Percentiles rank a stretch among this genome's conserved stretches.
Evolutionary conservation across 1,140 invertebrate genomes (phyloP).

Genomic region (Bombus confusus): DNA sequence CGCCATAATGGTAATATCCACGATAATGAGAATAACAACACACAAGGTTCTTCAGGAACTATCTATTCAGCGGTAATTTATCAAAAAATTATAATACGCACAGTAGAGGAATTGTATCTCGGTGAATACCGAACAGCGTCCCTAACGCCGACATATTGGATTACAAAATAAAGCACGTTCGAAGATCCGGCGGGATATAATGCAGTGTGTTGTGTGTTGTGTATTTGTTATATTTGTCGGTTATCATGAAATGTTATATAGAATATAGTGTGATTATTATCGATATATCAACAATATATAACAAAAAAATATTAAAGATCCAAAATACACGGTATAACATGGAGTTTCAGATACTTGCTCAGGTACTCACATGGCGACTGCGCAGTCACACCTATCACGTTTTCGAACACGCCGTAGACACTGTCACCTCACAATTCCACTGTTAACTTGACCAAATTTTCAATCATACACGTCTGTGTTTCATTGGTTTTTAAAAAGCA

Average conservation of each 20-base stretch:
- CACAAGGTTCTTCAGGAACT: slow-evolving; percentile 55
- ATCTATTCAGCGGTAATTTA: background rate
- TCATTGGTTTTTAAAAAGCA: background rate
- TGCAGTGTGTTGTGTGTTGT: slow-evolving; percentile 13
- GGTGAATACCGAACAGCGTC: slow-evolving; percentile 45
- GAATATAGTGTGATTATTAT: too few relatives aligned
- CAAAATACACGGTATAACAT: background rate
- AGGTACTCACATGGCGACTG: slow-evolving; percentile 81
- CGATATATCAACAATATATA: background rate
- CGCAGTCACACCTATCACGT: slow-evolving; percentile 81
- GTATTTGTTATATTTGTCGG: background rate
- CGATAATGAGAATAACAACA: slow-evolving; percentile 57
- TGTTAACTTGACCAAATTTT: background rate
- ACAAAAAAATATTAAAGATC: background rate
- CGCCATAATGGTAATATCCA: slow-evolving; percentile 71
- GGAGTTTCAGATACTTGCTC: slow-evolving; percentile 51
- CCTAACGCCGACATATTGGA: slow-evolving; percentile 67
- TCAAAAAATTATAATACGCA: background rate
- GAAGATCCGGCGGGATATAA: slow-evolving; percentile 54
- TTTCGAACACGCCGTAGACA: slow-evolving; percentile 66
- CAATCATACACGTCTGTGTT: background rate
- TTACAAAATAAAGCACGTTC: slow-evolving; percentile 66
- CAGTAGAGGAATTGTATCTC: slow-evolving; percentile 3
- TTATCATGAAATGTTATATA: background rate
- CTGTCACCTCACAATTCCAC: slow-evolving; percentile 41